Conservation (phyloP, 2,797 vertebrate species). For the Sarcophilus harrisii region DNA sequence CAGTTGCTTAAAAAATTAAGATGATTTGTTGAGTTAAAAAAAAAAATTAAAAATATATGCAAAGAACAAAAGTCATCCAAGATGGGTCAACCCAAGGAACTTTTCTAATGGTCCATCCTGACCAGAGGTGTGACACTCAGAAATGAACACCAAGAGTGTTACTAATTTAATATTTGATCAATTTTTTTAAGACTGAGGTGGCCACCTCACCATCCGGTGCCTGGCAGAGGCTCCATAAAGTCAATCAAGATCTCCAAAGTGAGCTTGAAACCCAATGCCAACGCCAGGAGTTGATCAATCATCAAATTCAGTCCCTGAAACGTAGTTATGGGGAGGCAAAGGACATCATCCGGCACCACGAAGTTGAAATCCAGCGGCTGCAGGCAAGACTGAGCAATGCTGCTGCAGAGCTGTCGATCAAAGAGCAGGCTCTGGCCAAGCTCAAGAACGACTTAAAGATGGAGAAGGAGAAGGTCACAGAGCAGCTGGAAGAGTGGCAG, state of each 20-base stretch:
- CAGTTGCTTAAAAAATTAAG: slow-evolving; percentile 66
- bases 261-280: slow-evolving; percentile 94
- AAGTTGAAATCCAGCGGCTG: slow-evolving; percentile 92
- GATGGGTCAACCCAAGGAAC: slow-evolving; percentile 82
- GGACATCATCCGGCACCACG: slow-evolving; percentile 92
- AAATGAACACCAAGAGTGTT: slow-evolving; percentile 88
- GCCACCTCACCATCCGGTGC: slow-evolving; percentile 91
- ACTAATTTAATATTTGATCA: slow-evolving; percentile 95
- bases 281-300: slow-evolving; percentile 92
- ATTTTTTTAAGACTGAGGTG: slow-evolving; percentile 97
- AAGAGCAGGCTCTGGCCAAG: slow-evolving; percentile 93
- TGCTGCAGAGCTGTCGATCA: slow-evolving; percentile 92
- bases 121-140: slow-evolving; percentile 96
- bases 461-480: slow-evolving; percentile 91
- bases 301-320: slow-evolving; percentile 93
- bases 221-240: slow-evolving; percentile 94
- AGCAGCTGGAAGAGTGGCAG: slow-evolving; percentile 92
- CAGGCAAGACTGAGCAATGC: slow-evolving; percentile 92
- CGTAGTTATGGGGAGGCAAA: slow-evolving; percentile 95
- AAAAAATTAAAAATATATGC: slow-evolving; percentile 71
- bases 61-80: slow-evolving; percentile 80
- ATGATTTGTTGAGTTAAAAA: slow-evolving; percentile 68
- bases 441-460: slow-evolving; percentile 93
- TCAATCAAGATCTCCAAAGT: slow-evolving; percentile 94
- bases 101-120: slow-evolving; percentile 83